Evolutionary conservation across 2,113 vertebrate genomes (phyloP).

Genomic region (Sialia sialis): DNA sequence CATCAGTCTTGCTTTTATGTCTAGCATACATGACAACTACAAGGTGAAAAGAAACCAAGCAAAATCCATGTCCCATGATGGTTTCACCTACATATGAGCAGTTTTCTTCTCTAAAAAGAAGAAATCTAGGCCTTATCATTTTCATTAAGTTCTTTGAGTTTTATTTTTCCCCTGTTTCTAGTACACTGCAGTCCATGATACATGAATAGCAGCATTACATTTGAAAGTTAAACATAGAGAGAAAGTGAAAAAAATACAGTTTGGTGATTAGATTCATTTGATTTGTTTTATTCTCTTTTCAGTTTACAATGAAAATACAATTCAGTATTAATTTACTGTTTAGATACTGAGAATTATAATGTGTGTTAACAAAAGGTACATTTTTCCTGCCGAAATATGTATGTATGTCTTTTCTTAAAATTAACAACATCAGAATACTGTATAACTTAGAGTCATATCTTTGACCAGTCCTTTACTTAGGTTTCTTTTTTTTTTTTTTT

Average conservation of each 20-base stretch:
- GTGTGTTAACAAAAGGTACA: rapidly evolving
- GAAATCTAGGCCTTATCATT: background rate
- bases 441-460: background rate
- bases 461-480: background rate
- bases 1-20: background rate
- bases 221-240: background rate
- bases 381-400: background rate
- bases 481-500: background rate
- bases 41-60: background rate
- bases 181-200: background rate
- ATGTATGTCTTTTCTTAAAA: background rate
- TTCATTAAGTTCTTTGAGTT: background rate
- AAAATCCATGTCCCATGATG: background rate
- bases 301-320: background rate
- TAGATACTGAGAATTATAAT: background rate
- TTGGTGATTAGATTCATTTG: background rate
- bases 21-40: background rate
- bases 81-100: background rate
- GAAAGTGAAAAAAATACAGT: background rate
- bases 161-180: background rate
- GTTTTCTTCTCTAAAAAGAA: background rate
- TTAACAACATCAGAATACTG: background rate
- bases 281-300: background rate
- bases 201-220: background rate
- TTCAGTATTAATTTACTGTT: background rate